Evolutionary conservation across 2,797 vertebrate genomes (phyloP).

Genomic region (Tadarida brasiliensis): DNA sequence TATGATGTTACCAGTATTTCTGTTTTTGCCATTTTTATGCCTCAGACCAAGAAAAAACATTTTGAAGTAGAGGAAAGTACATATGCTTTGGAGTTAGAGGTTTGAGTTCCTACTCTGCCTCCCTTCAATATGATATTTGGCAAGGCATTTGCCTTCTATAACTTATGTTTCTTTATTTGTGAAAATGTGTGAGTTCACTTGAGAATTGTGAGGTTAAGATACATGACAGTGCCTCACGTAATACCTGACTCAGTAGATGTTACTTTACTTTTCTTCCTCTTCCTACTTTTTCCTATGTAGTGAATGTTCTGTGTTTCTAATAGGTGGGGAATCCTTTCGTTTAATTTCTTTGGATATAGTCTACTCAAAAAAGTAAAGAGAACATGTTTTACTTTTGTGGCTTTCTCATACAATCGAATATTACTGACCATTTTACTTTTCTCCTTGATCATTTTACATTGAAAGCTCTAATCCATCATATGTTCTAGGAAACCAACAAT

Average conservation of each 20-base stretch:
- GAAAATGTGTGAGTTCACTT: background rate
- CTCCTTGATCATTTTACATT: slow-evolving; percentile 43
- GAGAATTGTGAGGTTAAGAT: slow-evolving; percentile 15
- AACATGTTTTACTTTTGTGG: slow-evolving; percentile 7
- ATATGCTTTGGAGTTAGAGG: background rate
- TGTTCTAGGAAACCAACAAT: slow-evolving; percentile 36
- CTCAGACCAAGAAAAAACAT: background rate
- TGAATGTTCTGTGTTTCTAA: slow-evolving; percentile 43
- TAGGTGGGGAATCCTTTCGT: background rate
- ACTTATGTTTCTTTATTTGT: background rate
- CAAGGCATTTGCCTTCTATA: background rate
- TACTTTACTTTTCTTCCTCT: background rate
- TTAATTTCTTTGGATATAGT: slow-evolving; percentile 11
- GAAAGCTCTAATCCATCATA: background rate
- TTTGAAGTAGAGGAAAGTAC: background rate
- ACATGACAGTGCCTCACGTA: background rate
- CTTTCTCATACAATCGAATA: slow-evolving; percentile 29
- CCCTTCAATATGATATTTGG: background rate
- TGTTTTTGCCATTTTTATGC: background rate
- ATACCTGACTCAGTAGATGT: background rate
- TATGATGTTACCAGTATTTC: background rate
- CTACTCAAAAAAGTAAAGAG: background rate
- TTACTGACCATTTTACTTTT: slow-evolving; percentile 35
- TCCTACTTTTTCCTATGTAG: background rate
- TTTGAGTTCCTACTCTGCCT: background rate